Evolutionary conservation across 2,113 vertebrate genomes (phyloP).

Genomic region (Poicephalus meyeri): DNA sequence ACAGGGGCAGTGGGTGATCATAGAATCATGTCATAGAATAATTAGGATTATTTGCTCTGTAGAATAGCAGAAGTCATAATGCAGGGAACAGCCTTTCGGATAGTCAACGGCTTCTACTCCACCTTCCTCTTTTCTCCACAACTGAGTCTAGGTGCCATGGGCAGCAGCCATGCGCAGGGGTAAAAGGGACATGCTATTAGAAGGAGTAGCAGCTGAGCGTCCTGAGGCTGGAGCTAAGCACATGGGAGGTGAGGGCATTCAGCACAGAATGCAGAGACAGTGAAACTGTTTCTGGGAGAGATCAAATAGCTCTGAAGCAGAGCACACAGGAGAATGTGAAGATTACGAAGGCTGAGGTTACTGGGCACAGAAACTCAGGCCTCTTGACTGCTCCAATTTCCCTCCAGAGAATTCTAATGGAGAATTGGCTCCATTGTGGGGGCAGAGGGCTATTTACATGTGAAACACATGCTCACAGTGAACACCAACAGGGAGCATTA

Average conservation of each 20-base stretch:
- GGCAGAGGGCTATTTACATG: neutral
- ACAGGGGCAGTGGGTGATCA: neutral
- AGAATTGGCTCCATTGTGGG: neutral
- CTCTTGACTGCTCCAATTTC: neutral
- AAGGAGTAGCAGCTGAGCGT: neutral
- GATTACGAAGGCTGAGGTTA: neutral
- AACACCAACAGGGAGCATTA: neutral
- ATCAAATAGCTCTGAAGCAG: neutral
- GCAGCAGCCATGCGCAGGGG: neutral
- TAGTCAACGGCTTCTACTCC: neutral
- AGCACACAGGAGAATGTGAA: neutral
- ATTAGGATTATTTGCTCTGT: neutral
- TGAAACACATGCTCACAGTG: neutral
- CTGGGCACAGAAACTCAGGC: neutral
- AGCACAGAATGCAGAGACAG: neutral
- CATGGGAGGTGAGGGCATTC: neutral
- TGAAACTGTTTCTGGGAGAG: neutral
- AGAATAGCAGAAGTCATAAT: neutral
- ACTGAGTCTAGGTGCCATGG: neutral
- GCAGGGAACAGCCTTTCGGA: neutral
- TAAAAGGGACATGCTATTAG: neutral
- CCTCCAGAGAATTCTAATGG: neutral
- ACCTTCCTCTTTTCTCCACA: neutral
- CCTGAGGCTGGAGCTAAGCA: neutral
- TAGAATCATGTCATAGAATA: neutral